Conservation (phyloP, 2,888 invertebrate species). For the Harmothoe impar region DNA sequence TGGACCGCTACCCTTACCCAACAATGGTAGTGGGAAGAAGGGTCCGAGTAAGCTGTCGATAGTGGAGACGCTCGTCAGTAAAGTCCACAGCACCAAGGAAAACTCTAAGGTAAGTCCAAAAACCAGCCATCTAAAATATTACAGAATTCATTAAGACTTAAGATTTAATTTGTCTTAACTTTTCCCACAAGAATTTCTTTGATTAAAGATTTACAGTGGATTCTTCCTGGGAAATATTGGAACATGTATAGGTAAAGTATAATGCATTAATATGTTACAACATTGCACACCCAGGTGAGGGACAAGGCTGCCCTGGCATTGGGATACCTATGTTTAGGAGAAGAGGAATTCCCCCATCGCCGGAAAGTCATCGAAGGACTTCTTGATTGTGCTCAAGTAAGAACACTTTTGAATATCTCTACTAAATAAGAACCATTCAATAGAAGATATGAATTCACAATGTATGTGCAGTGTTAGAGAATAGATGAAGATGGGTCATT, state of each 20-base stretch:
- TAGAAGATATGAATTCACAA: no score
- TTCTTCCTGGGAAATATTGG: no score
- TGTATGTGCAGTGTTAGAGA: neutral
- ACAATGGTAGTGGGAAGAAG: constrained; percentile 78
- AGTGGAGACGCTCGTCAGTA: constrained; percentile 88
- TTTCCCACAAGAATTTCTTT: no score
- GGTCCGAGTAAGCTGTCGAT: constrained; percentile 87
- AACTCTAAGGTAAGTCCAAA: constrained; percentile 74
- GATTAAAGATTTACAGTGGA: no score
- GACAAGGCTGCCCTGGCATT: constrained; percentile 91
- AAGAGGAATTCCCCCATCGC: constrained; percentile 88
- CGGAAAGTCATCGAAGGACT: constrained; percentile 90
- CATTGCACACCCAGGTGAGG: constrained; percentile 68
- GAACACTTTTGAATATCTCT: no score
- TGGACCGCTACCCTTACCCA: constrained; percentile 88
- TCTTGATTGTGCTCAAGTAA: constrained; percentile 90
- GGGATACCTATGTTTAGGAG: constrained; percentile 92
- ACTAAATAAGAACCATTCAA: no score
- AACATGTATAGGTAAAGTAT: no score
- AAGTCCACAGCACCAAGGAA: constrained; percentile 85
- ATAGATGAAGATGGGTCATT: no score
- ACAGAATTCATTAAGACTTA: no score
- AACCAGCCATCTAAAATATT: no score
- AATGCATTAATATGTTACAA: no score
- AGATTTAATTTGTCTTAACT: neutral